Evolutionary conservation across 1,140 invertebrate genomes (phyloP).

Genomic region (Penaeus indicus): DNA sequence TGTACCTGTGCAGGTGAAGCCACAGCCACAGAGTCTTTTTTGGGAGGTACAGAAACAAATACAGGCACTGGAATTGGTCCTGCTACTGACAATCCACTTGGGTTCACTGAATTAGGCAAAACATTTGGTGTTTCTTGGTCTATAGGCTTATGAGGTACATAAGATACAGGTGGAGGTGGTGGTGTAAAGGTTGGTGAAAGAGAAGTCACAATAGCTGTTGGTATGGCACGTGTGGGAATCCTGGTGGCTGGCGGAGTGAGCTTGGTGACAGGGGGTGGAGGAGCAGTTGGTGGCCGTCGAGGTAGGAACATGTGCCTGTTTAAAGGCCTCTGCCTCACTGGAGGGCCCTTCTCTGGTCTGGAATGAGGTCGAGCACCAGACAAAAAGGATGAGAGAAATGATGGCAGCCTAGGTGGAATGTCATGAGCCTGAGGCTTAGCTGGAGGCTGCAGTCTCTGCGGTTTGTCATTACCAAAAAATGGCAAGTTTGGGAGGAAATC

Average conservation of each 20-base stretch:
- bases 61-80: constrained; percentile 2
- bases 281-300: constrained; percentile 28
- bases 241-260: constrained; percentile 24
- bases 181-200: neutral
- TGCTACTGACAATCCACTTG: no score
- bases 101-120: no score
- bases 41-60: neutral
- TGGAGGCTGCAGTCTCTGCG: constrained; percentile 35
- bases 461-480: constrained; percentile 27
- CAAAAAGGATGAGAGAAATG: constrained; percentile 39
- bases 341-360: neutral
- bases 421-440: constrained; percentile 34
- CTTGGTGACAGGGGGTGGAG: constrained; percentile 48
- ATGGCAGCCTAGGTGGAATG: constrained; percentile 40
- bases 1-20: neutral
- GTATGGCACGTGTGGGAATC: no score
- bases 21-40: neutral
- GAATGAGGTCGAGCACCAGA: constrained; percentile 15
- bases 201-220: neutral
- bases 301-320: neutral
- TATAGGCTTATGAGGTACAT: no score
- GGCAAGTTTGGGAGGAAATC: constrained; percentile 50
- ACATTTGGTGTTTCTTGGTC: no score
- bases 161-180: no score
- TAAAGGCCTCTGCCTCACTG: neutral